Percentiles rank a stretch among this genome's conserved stretches.
These are phyloP conservation scores for Daktulosphaira vitifoliae DNA, from an alignment of 1,140 invertebrate species.

Conservation along the genomic window DNA sequence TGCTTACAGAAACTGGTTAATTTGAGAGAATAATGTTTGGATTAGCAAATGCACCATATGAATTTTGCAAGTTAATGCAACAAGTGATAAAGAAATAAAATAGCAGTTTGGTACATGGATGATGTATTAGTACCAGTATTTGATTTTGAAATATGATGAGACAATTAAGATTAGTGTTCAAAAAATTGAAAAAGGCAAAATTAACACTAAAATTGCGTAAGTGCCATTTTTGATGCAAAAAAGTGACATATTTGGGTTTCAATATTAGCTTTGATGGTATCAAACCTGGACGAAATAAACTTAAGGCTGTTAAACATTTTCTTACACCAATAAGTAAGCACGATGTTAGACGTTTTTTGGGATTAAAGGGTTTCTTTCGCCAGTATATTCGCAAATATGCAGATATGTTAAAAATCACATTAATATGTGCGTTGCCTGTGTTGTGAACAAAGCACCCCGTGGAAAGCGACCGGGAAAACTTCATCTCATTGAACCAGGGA, in stretches of 20 bases:
- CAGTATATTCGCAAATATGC: background rate
- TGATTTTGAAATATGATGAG: background rate
- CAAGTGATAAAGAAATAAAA: background rate
- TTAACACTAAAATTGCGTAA: background rate
- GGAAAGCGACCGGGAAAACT: background rate
- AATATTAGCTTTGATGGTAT: background rate
- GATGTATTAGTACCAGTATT: background rate
- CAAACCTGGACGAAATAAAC: background rate
- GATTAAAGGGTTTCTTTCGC: background rate
- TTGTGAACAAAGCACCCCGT: background rate
- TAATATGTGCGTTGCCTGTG: background rate
- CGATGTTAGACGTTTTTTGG: background rate
- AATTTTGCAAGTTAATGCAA: constrained; percentile 28
- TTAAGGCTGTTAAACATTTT: background rate
- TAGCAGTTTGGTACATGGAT: background rate
- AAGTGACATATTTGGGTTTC: constrained; percentile 21
- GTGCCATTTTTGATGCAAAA: background rate
- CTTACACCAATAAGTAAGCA: background rate
- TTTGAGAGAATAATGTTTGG: constrained; percentile 38
- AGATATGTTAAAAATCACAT: background rate
- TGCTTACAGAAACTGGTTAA: constrained; percentile 32
- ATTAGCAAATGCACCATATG: constrained; percentile 32
- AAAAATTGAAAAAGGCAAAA: background rate
- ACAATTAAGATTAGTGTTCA: background rate
- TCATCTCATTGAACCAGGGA: background rate